phyloP scores from a whole-genome alignment of 2,888 invertebrate genomes.

The Caenorhabditis becei region DNA sequence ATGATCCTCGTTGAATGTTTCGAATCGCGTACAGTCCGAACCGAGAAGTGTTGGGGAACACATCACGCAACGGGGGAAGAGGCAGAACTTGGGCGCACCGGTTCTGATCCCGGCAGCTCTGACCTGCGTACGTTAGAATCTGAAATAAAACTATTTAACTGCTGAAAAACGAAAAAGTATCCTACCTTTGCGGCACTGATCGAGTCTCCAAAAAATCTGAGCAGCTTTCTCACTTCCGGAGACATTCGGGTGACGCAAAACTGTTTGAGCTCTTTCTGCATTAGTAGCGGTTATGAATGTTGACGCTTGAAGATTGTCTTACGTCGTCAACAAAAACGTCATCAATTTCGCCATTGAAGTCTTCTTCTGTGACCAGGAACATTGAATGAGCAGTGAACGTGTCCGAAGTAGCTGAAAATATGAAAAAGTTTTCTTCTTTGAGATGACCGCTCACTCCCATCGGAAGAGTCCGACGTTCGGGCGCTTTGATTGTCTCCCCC shows the following conservation, averaged over 20 bases:
- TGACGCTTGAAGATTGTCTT: not conserved
- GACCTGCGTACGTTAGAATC: too few species aligned
- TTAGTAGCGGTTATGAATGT: not conserved
- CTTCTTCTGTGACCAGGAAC: constrained; percentile 21
- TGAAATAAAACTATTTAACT: too few species aligned
- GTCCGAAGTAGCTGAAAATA: not conserved
- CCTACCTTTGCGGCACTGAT: constrained; percentile 17
- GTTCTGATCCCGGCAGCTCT: too few species aligned
- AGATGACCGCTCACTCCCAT: not conserved
- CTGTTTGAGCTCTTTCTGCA: constrained; percentile 5
- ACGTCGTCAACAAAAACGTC: constrained; percentile 14
- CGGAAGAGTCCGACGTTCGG: not conserved
- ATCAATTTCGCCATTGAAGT: constrained; percentile 1
- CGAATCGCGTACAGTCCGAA: constrained; percentile 33
- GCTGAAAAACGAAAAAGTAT: too few species aligned
- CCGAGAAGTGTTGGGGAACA: constrained; percentile 16
- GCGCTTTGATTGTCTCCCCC: not conserved
- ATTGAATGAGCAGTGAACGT: not conserved
- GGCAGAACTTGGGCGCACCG: constrained; percentile 11
- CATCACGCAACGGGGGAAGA: not conserved
- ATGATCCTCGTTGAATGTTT: constrained; percentile 11
- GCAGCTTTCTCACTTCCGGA: constrained; percentile 4
- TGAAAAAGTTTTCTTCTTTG: not conserved
- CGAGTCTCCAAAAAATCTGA: constrained; percentile 23
- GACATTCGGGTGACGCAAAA: constrained; percentile 22